Evolutionary conservation across 2,888 invertebrate genomes (phyloP).

Genomic region (Ophion ellenae): DNA sequence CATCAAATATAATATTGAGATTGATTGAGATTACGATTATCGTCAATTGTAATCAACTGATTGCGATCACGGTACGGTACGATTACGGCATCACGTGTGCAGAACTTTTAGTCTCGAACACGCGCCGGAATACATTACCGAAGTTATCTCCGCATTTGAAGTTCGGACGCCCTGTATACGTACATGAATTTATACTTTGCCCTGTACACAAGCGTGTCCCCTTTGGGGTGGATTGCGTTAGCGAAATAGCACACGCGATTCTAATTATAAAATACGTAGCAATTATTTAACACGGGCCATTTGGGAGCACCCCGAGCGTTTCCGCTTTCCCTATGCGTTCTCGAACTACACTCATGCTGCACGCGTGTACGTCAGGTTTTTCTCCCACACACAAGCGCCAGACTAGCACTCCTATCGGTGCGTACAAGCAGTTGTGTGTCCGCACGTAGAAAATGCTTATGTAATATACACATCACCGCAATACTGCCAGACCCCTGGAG

Average conservation of each 20-base stretch:
- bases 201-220: constrained; percentile 6
- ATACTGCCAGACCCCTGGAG: constrained; percentile 12
- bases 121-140: background rate
- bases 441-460: constrained; percentile 65
- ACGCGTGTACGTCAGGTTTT: constrained; percentile 36
- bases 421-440: constrained; percentile 22
- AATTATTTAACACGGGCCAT: constrained; percentile 69
- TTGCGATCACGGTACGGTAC: background rate
- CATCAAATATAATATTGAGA: too few relatives aligned
- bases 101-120: background rate
- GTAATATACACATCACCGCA: constrained; percentile 54
- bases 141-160: background rate
- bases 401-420: background rate
- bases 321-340: constrained; percentile 35
- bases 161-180: constrained; percentile 1
- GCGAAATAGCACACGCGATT: constrained; percentile 65
- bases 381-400: constrained; percentile 11
- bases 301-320: constrained; percentile 56
- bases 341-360: constrained; percentile 7
- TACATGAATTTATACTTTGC: constrained; percentile 14
- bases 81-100: background rate
- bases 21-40: too few relatives aligned
- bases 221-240: constrained; percentile 58
- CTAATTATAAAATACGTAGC: constrained; percentile 72
- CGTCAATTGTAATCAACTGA: background rate